phyloP scores from a whole-genome alignment of 2,797 vertebrate species.

The Chiropotes sagulatus region DNA sequence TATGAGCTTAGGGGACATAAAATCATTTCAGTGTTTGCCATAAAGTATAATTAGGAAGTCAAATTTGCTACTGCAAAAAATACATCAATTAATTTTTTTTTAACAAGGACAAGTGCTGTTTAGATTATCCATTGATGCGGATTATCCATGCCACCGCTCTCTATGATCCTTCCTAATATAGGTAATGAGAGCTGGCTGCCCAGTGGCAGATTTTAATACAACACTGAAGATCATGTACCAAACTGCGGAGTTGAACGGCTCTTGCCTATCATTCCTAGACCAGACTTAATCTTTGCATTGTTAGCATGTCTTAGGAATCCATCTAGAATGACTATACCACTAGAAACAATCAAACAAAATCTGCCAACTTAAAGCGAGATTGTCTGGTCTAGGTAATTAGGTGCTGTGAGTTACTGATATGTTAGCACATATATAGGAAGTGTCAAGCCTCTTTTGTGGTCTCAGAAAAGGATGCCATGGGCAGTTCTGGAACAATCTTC shows the following conservation, averaged over 20 bases:
- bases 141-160: neutral
- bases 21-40: slow-evolving; percentile 22
- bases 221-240: neutral
- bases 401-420: neutral
- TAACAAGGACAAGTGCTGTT: slow-evolving; percentile 31
- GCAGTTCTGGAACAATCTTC: neutral
- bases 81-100: slow-evolving; percentile 1
- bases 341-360: neutral
- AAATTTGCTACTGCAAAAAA: slow-evolving; percentile 55
- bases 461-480: neutral
- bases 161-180: neutral
- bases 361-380: neutral
- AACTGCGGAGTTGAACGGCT: neutral
- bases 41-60: slow-evolving; percentile 47
- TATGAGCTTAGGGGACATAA: slow-evolving; percentile 16
- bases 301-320: neutral
- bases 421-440: neutral
- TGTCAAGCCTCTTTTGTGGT: neutral
- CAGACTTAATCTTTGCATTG: neutral
- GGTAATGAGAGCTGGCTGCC: neutral
- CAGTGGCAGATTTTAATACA: neutral
- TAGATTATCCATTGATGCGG: neutral
- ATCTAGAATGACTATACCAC: neutral
- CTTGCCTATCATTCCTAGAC: neutral
- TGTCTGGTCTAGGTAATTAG: neutral